These are phyloP conservation scores for Berghia stephanieae DNA, from an alignment of 1,140 invertebrate species.

Conservation along the genomic window DNA sequence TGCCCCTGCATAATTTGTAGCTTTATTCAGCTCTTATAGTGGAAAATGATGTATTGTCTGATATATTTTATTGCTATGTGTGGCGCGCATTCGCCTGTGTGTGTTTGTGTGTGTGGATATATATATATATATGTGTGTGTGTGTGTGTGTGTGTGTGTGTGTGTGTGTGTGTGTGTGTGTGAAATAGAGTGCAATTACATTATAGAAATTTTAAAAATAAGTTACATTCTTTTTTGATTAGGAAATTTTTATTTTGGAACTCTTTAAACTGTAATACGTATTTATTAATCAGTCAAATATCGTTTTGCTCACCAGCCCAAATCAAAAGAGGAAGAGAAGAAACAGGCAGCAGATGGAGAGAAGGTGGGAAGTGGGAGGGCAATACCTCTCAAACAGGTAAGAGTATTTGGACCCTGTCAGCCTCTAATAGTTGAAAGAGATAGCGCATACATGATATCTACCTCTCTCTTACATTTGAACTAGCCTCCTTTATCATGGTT, in stretches of 20 bases:
- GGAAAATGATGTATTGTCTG: too few species aligned
- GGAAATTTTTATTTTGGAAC: too few species aligned
- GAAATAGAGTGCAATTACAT: background rate
- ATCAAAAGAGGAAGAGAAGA: constrained; percentile 77
- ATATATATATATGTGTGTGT: background rate
- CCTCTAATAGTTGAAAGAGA: too few species aligned
- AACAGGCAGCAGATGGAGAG: constrained; percentile 73
- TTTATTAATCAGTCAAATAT: background rate
- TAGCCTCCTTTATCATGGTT: background rate
- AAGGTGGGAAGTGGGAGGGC: constrained; percentile 88
- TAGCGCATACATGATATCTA: too few species aligned
- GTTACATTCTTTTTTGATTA: too few species aligned
- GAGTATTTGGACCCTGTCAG: too few species aligned
- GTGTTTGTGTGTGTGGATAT: background rate
- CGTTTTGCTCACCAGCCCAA: constrained; percentile 79
- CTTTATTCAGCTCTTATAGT: too few species aligned
- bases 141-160: background rate
- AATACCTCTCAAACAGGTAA: constrained; percentile 91
- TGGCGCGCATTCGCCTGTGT: too few species aligned
- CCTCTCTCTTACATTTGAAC: background rate
- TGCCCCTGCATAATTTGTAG: too few species aligned
- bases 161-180: background rate
- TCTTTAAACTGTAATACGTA: too few species aligned
- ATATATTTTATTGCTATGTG: too few species aligned
- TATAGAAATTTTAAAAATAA: too few species aligned